Evolutionary conservation across 2,888 invertebrate genomes (phyloP), one percentile per base, ranked within the genome.

Genomic region (Nephrotoma appendiculata): DNA sequence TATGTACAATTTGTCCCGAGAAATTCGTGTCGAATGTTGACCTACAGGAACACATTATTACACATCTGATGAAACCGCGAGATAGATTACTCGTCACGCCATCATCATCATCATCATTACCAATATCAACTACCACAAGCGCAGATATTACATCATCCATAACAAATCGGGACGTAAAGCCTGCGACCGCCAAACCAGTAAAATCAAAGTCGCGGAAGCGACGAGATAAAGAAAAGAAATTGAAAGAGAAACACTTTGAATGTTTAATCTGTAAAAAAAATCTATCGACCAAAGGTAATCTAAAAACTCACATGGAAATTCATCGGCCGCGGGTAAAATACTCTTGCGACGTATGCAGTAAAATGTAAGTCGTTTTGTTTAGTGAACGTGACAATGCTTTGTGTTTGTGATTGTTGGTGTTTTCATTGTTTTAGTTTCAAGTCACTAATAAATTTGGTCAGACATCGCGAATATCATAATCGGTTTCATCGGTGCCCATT

Each of bases 401-500:
- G 71, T 31, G 71, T 71, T 71, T 71, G 71, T 71, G 19, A 71
- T 19, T 71, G 71, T 71, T 31, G 71, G 6, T 71, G 71, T 71
- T 71, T 71, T 71, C 19, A 71, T 87, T 87, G 85, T 91, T 92
- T 83, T 91, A 95, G 95, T 89, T 95, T 95, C 89, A 94, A 95
- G 89, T 94, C 94, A 43, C 93, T 94, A 89, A 93, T 92, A 87
- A 95, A 94, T 90, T 92, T 95, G 87, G 92, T 92, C 87, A 92
- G 93, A 41, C 95, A 95, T 89, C 94, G 95, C 91, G 93, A 93
- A 88, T 94, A 93, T 88, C 94, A 94, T 88, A 91, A 93, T 88
- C 93, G 93, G 88, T 94, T 93, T 0, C 95, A 94, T 89, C 93
- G 94, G 87, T 95, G 95, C 89, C 93, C 94, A 48, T 91, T 94